Conservation (phyloP, 2,888 invertebrate species). For the Apantesis nais region DNA sequence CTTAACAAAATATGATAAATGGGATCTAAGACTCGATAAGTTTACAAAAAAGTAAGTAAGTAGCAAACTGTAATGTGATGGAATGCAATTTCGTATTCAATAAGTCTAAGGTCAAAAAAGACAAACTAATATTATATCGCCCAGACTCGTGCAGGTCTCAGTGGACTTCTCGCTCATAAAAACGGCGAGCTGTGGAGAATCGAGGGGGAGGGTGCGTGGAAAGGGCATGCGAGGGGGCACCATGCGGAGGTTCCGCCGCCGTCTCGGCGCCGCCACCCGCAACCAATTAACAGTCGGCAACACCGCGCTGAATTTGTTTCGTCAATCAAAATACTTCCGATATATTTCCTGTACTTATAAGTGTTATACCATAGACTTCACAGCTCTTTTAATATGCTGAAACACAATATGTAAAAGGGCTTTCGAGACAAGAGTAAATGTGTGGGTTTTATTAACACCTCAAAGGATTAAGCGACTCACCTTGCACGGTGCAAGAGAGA, state of each 20-base stretch:
- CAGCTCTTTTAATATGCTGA: conserved; percentile 46
- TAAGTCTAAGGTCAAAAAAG: conserved; percentile 63
- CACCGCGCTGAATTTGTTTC: conserved; percentile 82
- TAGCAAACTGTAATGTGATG: conserved; percentile 3
- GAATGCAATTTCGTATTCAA: conserved; percentile 52
- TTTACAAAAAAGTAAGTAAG: neutral
- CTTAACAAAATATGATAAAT: conserved; percentile 3
- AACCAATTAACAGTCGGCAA: conserved; percentile 84
- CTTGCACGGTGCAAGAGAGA: conserved; percentile 40
- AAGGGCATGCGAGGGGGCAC: conserved; percentile 69
- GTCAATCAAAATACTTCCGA: conserved; percentile 81
- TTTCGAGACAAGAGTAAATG: conserved; percentile 5
- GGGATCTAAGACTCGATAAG: neutral
- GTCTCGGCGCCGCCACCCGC: conserved; percentile 86
- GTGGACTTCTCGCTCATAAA: conserved; percentile 79
- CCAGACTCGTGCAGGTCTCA: conserved; percentile 75
- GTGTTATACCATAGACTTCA: conserved; percentile 50
- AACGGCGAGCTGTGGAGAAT: conserved; percentile 72
- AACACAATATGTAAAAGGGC: conserved; percentile 25
- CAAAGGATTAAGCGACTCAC: conserved; percentile 42
- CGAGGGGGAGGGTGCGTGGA: conserved; percentile 69
- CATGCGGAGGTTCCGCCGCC: conserved; percentile 85
- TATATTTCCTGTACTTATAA: conserved; percentile 77
- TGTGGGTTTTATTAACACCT: too few species aligned
- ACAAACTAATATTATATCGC: conserved; percentile 77